Evolutionary conservation across 2,888 invertebrate species (phyloP), one percentile per base, ranked within the genome.

Genomic region (Thymelicus acteon): DNA sequence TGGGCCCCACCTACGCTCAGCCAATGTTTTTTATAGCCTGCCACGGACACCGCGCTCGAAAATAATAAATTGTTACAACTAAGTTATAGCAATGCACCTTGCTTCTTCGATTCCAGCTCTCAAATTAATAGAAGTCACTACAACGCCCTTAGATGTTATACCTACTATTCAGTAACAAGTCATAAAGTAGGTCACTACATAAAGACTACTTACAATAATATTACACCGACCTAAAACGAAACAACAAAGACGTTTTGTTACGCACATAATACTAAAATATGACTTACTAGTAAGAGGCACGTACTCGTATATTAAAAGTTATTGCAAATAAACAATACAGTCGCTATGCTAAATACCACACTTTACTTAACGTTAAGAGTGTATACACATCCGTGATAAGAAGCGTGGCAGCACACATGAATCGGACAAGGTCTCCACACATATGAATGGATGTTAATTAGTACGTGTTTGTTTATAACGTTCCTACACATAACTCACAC

Each of bases 401-500:
- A 84, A 80, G 79, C 79, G 80, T 77, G 80, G 80, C 82, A 83
- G 80, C 83, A 83, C 82, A 86, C 85, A 86, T 82, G 82, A 81
- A 84, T 82, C 82, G 78, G 77, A 80, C 85, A 82, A 87, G 90
- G 86, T 86, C 90, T 88, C 87, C 85, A 87, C 89, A 89, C 89
- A 88, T 83, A 80, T 86, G 90, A 91, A 91, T 91, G 88, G 84
- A 89, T 86, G 92, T 87, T 91, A 91, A 91, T 92, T 91, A 91
- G 87, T 90, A 80, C 79, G 85, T 86, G 87, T 89, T 90, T 89
- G 89, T 91, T 88, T 89, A 80, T 86, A 87, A 85, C 86, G 86
- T 85, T 78, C 78, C 87, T 84, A 83, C 80, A 78, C 73, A 74
- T 80, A 80, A 76, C 77, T 78, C 79, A 77, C 78, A 78, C 77